These are phyloP conservation scores for Denticeps clupeoides DNA, from an alignment of 2,797 vertebrate genomes.

Conservation along the genomic window DNA sequence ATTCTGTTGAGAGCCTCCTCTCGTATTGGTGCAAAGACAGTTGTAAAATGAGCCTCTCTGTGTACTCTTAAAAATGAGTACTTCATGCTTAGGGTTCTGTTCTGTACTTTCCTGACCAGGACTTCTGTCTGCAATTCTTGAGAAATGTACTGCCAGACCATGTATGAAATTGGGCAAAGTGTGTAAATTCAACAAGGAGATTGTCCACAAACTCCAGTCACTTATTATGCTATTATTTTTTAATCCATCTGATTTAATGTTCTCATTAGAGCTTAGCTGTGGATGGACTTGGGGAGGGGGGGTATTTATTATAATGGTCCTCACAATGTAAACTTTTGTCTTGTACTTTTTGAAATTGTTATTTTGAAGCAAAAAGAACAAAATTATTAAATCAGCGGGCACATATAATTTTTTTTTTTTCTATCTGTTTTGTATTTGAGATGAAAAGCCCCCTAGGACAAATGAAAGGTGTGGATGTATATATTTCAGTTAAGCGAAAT, in stretches of 20 bases:
- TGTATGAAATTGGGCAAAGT: no score
- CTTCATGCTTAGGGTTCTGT: conserved; percentile 34
- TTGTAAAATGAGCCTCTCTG: conserved; percentile 37
- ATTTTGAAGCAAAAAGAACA: conserved; percentile 4
- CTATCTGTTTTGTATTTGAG: conserved; percentile 6
- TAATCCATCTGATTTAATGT: no score
- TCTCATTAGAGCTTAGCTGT: no score
- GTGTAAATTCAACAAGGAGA: no score
- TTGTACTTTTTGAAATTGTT: conserved; percentile 13
- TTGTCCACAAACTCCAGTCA: no score
- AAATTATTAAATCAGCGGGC: conserved; percentile 11
- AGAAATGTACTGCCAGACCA: no score
- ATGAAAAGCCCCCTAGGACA: no score
- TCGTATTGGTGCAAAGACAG: conserved; percentile 45
- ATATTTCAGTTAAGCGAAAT: neutral
- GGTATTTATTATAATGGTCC: conserved; percentile 31
- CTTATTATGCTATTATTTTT: no score
- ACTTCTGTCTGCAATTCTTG: neutral
- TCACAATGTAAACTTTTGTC: conserved; percentile 19
- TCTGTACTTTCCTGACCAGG: conserved; percentile 1
- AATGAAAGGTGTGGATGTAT: neutral
- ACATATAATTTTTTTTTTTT: conserved; percentile 5
- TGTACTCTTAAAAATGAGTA: conserved; percentile 49
- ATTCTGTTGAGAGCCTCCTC: conserved; percentile 53
- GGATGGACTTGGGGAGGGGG: neutral